A percentile compares a stretch with the other conserved stretches of the same genome.
These are phyloP conservation scores for Spheniscus mendiculus DNA, from an alignment of 2,113 vertebrate genomes.

Conservation along the genomic window DNA sequence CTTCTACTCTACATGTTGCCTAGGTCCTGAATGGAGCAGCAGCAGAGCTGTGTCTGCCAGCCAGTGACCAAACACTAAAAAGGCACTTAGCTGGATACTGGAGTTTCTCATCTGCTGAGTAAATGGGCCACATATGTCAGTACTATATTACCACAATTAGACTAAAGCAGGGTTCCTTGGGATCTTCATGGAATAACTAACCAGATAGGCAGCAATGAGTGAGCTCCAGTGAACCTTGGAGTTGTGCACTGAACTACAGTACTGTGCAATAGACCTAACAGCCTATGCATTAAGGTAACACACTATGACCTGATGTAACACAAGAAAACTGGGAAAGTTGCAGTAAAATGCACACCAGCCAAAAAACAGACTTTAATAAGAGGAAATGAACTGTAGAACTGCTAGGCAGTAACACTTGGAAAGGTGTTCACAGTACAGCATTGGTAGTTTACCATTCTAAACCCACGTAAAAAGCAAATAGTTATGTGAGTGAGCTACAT, in stretches of 20 bases:
- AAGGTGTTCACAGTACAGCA: background rate
- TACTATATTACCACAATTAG: background rate
- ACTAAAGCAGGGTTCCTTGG: background rate
- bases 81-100: background rate
- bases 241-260: background rate
- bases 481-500: rapidly evolving
- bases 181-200: background rate
- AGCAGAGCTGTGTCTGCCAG: background rate
- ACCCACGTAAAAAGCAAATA: background rate
- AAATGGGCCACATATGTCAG: background rate
- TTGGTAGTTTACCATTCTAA: background rate
- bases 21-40: background rate
- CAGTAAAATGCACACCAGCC: background rate
- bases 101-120: background rate
- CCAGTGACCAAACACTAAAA: background rate
- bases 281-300: background rate
- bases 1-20: background rate
- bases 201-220: rapidly evolving
- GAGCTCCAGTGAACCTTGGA: background rate
- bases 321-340: background rate
- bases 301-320: background rate
- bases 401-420: background rate
- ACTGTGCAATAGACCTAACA: background rate
- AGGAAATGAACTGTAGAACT: background rate
- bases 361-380: background rate